phyloP scores from a whole-genome alignment of 2,888 invertebrate species.

The Acleris holmiana region DNA sequence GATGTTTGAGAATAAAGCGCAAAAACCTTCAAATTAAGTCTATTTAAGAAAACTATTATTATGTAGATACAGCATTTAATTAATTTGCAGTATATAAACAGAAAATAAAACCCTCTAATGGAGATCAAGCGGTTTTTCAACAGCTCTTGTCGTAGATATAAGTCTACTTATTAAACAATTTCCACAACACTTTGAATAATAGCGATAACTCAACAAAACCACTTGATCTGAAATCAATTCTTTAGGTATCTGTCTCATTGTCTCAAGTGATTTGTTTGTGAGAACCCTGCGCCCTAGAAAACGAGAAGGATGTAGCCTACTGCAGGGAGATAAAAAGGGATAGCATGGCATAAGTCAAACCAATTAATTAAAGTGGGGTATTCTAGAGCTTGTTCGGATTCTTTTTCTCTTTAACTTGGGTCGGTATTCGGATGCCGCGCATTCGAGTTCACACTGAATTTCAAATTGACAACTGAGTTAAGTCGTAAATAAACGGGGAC shows the following conservation, averaged over 20 bases:
- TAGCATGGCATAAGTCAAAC: conserved; percentile 43
- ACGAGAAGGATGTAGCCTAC: conserved; percentile 46
- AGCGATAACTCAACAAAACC: conserved; percentile 40
- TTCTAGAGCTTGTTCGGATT: conserved; percentile 64
- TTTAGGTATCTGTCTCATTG: conserved; percentile 65
- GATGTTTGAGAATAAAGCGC: too few relatives aligned
- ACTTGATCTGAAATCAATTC: conserved; percentile 39
- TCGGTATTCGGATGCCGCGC: conserved; percentile 58
- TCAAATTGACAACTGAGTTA: conserved; percentile 66
- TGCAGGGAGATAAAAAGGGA: conserved; percentile 47
- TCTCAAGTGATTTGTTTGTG: conserved; percentile 75
- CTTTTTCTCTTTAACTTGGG: conserved; percentile 63
- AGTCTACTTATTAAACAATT: neutral
- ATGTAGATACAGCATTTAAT: too few relatives aligned
- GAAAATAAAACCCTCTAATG: too few relatives aligned
- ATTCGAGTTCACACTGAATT: conserved; percentile 70
- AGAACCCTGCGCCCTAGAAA: conserved; percentile 48
- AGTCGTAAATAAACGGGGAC: conserved; percentile 35
- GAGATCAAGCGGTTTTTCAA: too few relatives aligned
- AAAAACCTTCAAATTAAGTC: too few relatives aligned
- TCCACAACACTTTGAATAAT: neutral
- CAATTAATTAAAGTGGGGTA: conserved; percentile 72
- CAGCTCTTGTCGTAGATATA: too few relatives aligned
- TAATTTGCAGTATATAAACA: too few relatives aligned
- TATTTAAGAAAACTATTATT: too few relatives aligned